Evolutionary conservation across 2,113 vertebrate species (phyloP), one percentile per base, ranked within the genome.

Genomic region (Aphyosemion australe): DNA sequence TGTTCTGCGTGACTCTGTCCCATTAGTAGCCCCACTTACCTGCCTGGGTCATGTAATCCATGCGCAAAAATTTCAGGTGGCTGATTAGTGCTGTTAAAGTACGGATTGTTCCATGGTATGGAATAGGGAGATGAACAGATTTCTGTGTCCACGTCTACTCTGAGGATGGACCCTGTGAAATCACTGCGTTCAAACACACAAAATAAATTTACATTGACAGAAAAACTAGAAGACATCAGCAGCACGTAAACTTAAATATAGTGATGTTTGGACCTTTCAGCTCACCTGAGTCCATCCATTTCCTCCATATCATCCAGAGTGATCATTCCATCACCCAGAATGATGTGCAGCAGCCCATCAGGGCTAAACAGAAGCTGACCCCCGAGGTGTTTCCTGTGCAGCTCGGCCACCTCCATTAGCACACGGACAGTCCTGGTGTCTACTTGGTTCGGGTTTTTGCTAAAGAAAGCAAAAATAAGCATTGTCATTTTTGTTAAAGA

Each of bases 281-380:
- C 84, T 87, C 92, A 99, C 97, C 97, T 99, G 78, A 99, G 93
- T 48, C 97, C 97, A 18, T 99, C 97, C 97, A 99, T 99, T 78
- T 99, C 97, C 76, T 99, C 97, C 97, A 99, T 99, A 78, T 99
- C 96, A 51, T 99, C 97, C 73, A 99, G 85, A 1, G 97, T 99
- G 90, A 99, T 99, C 97, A 98, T 98, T 57, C 97, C 97, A 49
- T 99, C 97, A 34, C 97, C 97, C 8, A 99, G 94, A 57, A 99
- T 92, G 83, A 98, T 93, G 86, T 99, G 96, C 37, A 99, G 80
- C 80, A 98, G 94, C 34, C 96, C 94, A 50, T 99, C 94, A 1
- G 95, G 95, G 14, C 94, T 94, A 65, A 99, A 99, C 1, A 98
- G 88, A 51, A 98, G 92, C 20, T 99, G 97, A 46, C 97, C 97